These are phyloP conservation scores for Gallinago nigripennis DNA, from an alignment of 2,797 vertebrate species.

Conservation along the genomic window DNA sequence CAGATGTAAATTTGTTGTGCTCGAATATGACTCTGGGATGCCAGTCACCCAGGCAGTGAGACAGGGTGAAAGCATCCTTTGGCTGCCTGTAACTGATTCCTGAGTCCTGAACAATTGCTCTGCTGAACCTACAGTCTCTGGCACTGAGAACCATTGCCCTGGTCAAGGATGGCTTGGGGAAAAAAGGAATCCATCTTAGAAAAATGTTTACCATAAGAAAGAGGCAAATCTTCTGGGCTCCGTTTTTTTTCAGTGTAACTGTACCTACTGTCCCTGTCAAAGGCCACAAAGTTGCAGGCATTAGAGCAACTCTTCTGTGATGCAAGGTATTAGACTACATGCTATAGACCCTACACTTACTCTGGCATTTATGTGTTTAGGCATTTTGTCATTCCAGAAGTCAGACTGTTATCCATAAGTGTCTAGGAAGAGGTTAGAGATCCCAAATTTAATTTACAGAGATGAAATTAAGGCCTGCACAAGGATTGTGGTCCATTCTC, in stretches of 20 bases:
- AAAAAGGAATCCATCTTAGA: neutral
- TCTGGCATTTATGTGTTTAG: neutral
- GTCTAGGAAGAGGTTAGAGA: neutral
- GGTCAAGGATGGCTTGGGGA: neutral
- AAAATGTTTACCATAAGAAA: neutral
- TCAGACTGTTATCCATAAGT: neutral
- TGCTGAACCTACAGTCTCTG: neutral
- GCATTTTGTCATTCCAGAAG: neutral
- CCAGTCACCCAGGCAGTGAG: neutral
- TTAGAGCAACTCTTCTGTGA: neutral
- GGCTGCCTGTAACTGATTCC: fast-evolving
- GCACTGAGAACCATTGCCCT: neutral
- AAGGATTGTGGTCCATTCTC: neutral
- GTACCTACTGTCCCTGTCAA: fast-evolving
- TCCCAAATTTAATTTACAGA: neutral
- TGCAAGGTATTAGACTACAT: neutral
- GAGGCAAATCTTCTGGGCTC: neutral
- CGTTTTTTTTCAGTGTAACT: neutral
- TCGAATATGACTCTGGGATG: neutral
- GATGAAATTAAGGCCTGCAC: neutral
- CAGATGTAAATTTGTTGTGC: neutral
- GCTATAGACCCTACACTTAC: neutral
- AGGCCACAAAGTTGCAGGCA: neutral
- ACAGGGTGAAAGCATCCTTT: neutral
- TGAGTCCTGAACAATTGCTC: neutral